Base-by-base conservation (phyloP, 2,888 invertebrate genomes). In the Latheticus oryzae region DNA sequence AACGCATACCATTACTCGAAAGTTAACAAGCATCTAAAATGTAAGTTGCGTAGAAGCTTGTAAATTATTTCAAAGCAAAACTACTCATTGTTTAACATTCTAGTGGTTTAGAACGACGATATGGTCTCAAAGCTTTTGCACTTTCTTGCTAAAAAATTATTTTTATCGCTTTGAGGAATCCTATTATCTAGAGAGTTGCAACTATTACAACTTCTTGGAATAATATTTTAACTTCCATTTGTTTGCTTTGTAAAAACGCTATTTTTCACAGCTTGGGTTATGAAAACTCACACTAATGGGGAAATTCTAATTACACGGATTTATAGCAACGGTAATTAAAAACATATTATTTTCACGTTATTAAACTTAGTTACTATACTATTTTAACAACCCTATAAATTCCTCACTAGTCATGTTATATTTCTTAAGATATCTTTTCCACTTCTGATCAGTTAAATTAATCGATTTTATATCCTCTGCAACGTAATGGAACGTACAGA, bases 31-130 rank as follows among this genome's bases (percentile, higher is more conserved):
- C 28, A 30, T 8, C 5, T 28, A 19, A 30, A 30, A 28, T n/a
- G 28, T 26, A 26, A 43, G 30, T 9, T 43, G 3, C 11, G n/a
- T 7, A 3, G 30, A 43, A 23, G 43, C 9, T 19, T 28, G 30
- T 30, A 42, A 30, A 7, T 11, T 28, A 30, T 30, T 30, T 43
- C 43, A 43, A 43, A 43, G 43, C 17, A 23, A 38, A 30, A 16
- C 43, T 30, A 43, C 43, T 30, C 30, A 30, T 19, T 30, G 43
- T 43, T 17, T 24, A 30, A 43, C 43, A 43, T 30, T 43, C 43
- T 43, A 43, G 43, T 30, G 43, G 43, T 43, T 43, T 30, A 30
- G 28, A 30, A 43, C 19, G 23, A 11, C 23, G 38, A 12, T 21
- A 38, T 2, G 30, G 43, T 43, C 30, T 43, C 43, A 43, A 43